phyloP scores from a whole-genome alignment of 1,140 invertebrate genomes.

The Sweltsa coloradensis region DNA sequence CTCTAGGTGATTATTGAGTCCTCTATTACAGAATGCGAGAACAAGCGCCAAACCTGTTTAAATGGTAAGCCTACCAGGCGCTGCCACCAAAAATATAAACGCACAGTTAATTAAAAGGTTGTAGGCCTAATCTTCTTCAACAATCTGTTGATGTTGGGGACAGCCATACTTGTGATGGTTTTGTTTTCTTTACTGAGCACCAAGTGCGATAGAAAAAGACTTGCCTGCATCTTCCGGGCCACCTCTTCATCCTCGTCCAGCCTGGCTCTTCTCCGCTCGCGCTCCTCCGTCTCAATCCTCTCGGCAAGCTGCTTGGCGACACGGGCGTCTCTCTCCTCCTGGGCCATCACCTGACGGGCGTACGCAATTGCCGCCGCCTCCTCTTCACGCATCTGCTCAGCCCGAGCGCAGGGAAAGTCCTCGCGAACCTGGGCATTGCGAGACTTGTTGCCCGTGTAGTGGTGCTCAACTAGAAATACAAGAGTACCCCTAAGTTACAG shows the following conservation, averaged over 20 bases:
- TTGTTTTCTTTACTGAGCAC: too few relatives aligned
- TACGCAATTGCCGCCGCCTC: slow-evolving; percentile 43
- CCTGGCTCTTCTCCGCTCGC: slow-evolving; percentile 32
- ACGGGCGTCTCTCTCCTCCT: slow-evolving; percentile 56
- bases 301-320: slow-evolving; percentile 51
- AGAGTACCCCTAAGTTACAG: too few relatives aligned
- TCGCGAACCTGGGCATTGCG: slow-evolving; percentile 78
- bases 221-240: slow-evolving; percentile 22
- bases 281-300: slow-evolving; percentile 46
- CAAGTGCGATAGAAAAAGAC: background rate
- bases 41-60: too few relatives aligned
- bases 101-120: too few relatives aligned
- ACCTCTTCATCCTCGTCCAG: slow-evolving; percentile 31
- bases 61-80: too few relatives aligned
- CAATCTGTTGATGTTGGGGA: too few relatives aligned
- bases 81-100: too few relatives aligned
- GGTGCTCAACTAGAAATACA: slow-evolving; percentile 50
- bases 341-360: slow-evolving; percentile 40
- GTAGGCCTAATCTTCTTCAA: too few relatives aligned
- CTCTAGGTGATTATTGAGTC: too few relatives aligned
- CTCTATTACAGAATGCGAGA: too few relatives aligned
- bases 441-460: slow-evolving; percentile 73
- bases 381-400: slow-evolving; percentile 69
- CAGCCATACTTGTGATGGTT: too few relatives aligned
- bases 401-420: slow-evolving; percentile 72